Percentiles rank a stretch among this genome's conserved stretches.
These are phyloP conservation scores for Aphelocoma coerulescens DNA, from an alignment of 2,113 vertebrate species.

Conservation along the genomic window DNA sequence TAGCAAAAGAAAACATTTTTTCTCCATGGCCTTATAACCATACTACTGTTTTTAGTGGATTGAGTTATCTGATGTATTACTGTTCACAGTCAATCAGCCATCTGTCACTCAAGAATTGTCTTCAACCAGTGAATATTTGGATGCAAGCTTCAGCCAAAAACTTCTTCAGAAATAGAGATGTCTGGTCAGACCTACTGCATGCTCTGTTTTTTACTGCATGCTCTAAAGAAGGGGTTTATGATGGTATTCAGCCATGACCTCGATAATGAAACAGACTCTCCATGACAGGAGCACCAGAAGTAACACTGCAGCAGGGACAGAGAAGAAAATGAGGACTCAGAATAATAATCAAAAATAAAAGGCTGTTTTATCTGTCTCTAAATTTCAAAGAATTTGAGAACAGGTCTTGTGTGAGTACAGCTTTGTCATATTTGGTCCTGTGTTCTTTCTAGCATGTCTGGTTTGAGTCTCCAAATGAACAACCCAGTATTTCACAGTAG, in stretches of 20 bases:
- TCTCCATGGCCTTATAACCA: neutral
- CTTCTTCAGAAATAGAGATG: neutral
- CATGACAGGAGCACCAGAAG: neutral
- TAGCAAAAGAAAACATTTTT: neutral
- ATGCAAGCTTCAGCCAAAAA: neutral
- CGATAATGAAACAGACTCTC: neutral
- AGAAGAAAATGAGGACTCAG: neutral
- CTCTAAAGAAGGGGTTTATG: neutral
- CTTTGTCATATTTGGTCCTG: neutral
- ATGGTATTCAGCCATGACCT: neutral
- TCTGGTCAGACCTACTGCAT: neutral
- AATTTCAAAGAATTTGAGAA: neutral
- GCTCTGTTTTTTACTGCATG: neutral
- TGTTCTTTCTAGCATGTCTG: neutral
- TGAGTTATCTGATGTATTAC: neutral
- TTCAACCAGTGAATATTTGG: neutral
- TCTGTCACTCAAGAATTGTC: neutral
- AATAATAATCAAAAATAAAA: neutral
- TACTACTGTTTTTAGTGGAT: neutral
- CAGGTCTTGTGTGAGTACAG: neutral
- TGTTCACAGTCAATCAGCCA: neutral
- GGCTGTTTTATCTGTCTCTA: neutral
- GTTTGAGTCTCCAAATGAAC: neutral
- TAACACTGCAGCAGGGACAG: neutral
- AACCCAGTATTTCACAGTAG: neutral